Percentiles rank a stretch among this genome's conserved stretches.
phyloP scores from a whole-genome alignment of 1,140 invertebrate genomes.

The Fopius arisanus region DNA sequence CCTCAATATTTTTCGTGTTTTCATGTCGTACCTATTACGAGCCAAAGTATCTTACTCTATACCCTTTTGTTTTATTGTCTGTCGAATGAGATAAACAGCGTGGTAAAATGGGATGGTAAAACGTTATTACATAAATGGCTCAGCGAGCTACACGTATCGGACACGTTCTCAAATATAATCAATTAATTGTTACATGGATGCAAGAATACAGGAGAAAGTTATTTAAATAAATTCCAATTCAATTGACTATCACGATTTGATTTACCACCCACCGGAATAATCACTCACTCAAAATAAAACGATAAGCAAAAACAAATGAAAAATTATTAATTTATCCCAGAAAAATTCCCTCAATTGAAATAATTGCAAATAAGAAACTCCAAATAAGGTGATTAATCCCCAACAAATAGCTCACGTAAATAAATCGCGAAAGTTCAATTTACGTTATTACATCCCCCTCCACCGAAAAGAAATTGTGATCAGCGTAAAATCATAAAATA shows the following conservation, averaged over 20 bases:
- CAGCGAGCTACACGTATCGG: not conserved
- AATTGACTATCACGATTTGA: not conserved
- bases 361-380: not conserved
- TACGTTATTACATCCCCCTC: not conserved
- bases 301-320: too few species aligned
- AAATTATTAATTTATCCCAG: not conserved
- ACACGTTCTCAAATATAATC: not conserved
- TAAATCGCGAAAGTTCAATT: not conserved
- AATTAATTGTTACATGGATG: not conserved
- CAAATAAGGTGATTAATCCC: not conserved
- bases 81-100: not conserved
- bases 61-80: not conserved
- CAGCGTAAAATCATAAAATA: not conserved
- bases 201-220: not conserved
- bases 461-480: not conserved
- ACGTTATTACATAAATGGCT: not conserved
- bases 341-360: not conserved
- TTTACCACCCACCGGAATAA: not conserved
- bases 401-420: not conserved
- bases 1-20: not conserved
- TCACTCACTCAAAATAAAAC: too few species aligned
- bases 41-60: not conserved
- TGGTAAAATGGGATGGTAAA: conserved; percentile 1
- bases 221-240: not conserved
- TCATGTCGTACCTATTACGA: conserved; percentile 6